phyloP scores from a whole-genome alignment of 2,113 vertebrate genomes.

The Dromas ardeola region DNA sequence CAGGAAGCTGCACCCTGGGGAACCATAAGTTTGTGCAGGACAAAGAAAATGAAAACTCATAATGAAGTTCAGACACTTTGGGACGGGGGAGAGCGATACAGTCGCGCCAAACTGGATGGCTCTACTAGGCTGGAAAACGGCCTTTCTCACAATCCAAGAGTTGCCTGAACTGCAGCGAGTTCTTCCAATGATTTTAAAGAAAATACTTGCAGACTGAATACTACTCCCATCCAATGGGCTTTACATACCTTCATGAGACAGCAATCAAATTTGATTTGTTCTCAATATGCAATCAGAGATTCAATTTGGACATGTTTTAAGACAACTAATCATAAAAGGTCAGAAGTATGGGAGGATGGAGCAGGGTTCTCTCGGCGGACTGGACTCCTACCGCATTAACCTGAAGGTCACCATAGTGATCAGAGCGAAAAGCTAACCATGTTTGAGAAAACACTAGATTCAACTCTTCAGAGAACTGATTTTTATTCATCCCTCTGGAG shows the following conservation, averaged over 20 bases:
- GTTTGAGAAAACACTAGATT: not conserved
- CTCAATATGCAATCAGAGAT: not conserved
- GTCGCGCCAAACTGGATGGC: slow-evolving; percentile 39
- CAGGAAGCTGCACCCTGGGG: slow-evolving; percentile 61
- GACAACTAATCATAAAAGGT: not conserved
- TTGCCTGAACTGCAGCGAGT: not conserved
- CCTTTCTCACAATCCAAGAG: not conserved
- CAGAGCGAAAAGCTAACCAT: not conserved
- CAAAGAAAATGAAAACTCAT: slow-evolving; percentile 59
- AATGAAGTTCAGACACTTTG: slow-evolving; percentile 25
- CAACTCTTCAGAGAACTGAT: not conserved
- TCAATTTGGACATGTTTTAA: not conserved
- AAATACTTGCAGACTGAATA: slow-evolving; percentile 36
- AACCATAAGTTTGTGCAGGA: slow-evolving; percentile 39
- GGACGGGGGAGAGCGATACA: not conserved
- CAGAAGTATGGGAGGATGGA: not conserved
- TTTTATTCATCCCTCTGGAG: not conserved
- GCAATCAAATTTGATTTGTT: slow-evolving; percentile 33
- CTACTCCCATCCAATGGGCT: slow-evolving; percentile 23
- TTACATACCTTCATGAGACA: slow-evolving; percentile 42
- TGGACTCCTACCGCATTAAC: not conserved
- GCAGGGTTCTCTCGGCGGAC: not conserved
- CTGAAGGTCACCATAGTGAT: not conserved
- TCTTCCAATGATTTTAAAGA: slow-evolving; percentile 40
- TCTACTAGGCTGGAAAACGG: slow-evolving; percentile 20